A percentile compares a stretch with the other conserved stretches of the same genome.
phyloP scores from a whole-genome alignment of 2,888 invertebrate species.

The Camptogramma bilineatum region DNA sequence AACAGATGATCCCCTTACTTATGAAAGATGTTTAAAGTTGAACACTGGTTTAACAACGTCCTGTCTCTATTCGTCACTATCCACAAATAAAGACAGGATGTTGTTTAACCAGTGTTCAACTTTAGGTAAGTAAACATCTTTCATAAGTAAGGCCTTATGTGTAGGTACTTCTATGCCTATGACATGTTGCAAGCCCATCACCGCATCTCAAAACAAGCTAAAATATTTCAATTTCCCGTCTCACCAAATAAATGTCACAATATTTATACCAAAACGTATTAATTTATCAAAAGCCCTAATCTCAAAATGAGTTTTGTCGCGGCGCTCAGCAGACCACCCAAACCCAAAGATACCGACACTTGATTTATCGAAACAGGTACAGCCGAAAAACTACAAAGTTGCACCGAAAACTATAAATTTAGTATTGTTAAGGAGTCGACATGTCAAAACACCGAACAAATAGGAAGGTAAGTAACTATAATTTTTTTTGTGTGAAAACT shows the following conservation, averaged over 20 bases:
- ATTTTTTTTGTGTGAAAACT: constrained; percentile 16
- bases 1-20: too few relatives aligned
- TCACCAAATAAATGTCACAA: constrained; percentile 3
- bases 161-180: too few relatives aligned
- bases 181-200: too few relatives aligned
- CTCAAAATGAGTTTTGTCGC: constrained; percentile 20
- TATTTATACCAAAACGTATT: constrained; percentile 15
- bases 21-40: too few relatives aligned
- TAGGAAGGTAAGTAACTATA: too few relatives aligned
- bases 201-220: background rate
- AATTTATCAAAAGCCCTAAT: constrained; percentile 29
- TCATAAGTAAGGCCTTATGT: too few relatives aligned
- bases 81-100: too few relatives aligned
- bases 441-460: constrained; percentile 43
- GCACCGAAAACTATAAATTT: constrained; percentile 44
- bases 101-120: too few relatives aligned
- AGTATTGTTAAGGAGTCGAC: constrained; percentile 40
- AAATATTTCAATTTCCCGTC: background rate
- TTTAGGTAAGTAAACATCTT: too few relatives aligned
- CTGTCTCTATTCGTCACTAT: too few relatives aligned
- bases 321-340: constrained; percentile 35
- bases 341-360: constrained; percentile 14
- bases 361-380: constrained; percentile 34
- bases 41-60: too few relatives aligned
- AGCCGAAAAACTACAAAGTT: constrained; percentile 29